These are phyloP conservation scores for Drosophila macrothrix DNA, from an alignment of 2,888 invertebrate genomes.

Conservation along the genomic window DNA sequence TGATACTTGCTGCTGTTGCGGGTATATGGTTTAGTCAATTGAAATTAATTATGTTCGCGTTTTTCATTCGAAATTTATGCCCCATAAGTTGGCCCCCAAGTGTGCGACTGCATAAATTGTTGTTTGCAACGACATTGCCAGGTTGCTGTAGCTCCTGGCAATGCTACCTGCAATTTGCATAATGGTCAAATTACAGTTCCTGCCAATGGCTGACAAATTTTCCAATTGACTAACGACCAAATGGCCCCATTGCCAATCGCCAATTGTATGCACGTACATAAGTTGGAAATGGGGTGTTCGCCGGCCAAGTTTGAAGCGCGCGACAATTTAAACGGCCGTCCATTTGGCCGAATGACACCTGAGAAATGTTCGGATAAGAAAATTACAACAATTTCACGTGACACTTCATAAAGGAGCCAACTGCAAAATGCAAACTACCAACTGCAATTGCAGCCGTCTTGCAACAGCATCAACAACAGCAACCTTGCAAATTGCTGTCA, in stretches of 20 bases:
- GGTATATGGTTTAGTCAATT: slow-evolving; percentile 59
- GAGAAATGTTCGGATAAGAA: slow-evolving; percentile 65
- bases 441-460: slow-evolving; percentile 9
- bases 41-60: slow-evolving; percentile 76
- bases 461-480: slow-evolving; percentile 4
- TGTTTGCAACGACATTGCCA: slow-evolving; percentile 14
- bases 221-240: slow-evolving; percentile 42
- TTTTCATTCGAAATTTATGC: slow-evolving; percentile 67
- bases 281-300: slow-evolving; percentile 9
- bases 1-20: background rate
- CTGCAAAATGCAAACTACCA: slow-evolving; percentile 13
- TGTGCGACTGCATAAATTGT: slow-evolving; percentile 75
- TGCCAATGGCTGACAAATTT: slow-evolving; percentile 77
- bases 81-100: slow-evolving; percentile 74
- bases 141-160: slow-evolving; percentile 22
- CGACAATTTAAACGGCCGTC: slow-evolving; percentile 72
- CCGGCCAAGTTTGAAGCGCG: slow-evolving; percentile 19
- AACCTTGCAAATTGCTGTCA: slow-evolving; percentile 46
- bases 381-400: slow-evolving; percentile 80
- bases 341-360: slow-evolving; percentile 37
- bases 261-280: background rate
- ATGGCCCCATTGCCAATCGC: slow-evolving; percentile 21
- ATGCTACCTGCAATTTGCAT: slow-evolving; percentile 64
- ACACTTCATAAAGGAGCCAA: slow-evolving; percentile 65
- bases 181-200: slow-evolving; percentile 70